Evolutionary conservation across 2,113 vertebrate species (phyloP).

Genomic region (Psittacara wagleri): DNA sequence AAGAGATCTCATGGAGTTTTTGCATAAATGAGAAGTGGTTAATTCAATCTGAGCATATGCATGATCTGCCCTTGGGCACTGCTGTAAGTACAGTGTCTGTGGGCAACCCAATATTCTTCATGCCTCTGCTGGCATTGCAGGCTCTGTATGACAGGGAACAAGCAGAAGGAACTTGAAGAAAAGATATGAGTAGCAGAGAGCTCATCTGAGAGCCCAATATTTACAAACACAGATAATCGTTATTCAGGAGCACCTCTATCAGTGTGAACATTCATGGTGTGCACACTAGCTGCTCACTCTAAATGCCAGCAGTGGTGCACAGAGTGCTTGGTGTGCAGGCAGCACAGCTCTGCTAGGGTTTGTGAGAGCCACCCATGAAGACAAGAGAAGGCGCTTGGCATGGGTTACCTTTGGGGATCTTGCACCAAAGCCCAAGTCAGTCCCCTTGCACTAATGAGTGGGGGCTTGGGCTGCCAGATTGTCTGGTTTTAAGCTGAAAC

Average conservation of each 20-base stretch:
- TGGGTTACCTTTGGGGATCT: background rate
- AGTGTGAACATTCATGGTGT: fast-evolving
- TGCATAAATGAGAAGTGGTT: background rate
- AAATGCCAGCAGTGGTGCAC: background rate
- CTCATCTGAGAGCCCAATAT: fast-evolving
- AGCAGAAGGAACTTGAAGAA: background rate
- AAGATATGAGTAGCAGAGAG: background rate
- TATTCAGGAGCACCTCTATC: background rate
- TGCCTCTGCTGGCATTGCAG: too few relatives aligned
- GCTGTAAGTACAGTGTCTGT: fast-evolving
- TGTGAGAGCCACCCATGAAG: fast-evolving
- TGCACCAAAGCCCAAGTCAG: background rate
- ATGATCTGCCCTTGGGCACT: fast-evolving
- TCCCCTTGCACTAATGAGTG: background rate
- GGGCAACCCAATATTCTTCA: fast-evolving
- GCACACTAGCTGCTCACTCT: fast-evolving
- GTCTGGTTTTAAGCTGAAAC: background rate
- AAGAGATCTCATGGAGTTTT: background rate
- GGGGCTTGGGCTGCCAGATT: background rate
- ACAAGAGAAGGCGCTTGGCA: background rate
- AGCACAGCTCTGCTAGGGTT: background rate
- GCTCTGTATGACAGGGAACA: background rate
- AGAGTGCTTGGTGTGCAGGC: too few relatives aligned
- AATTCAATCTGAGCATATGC: background rate
- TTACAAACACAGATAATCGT: background rate